Evolutionary conservation across 2,888 invertebrate genomes (phyloP).

Genomic region (Pammene aurita): DNA sequence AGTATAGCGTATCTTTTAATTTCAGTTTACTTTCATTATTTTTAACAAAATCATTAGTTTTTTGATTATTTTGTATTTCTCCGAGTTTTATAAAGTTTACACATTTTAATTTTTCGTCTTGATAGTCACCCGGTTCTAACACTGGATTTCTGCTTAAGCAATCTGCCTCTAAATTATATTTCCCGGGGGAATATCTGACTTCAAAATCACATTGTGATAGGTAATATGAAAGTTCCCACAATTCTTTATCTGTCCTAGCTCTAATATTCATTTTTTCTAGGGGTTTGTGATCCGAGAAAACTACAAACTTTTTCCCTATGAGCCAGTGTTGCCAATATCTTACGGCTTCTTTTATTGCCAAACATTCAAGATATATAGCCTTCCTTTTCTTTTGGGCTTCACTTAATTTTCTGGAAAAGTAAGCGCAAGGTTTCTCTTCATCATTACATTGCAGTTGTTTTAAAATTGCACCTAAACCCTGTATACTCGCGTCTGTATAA

Average conservation of each 20-base stretch:
- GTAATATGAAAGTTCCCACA: neutral
- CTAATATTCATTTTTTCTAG: constrained; percentile 2
- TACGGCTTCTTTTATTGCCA: neutral
- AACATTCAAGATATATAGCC: constrained; percentile 27
- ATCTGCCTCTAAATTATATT: constrained; percentile 1
- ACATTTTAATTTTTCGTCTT: neutral
- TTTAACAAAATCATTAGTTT: neutral
- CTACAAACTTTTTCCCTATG: neutral
- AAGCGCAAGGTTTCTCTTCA: constrained; percentile 40
- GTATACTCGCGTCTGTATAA: constrained; percentile 6
- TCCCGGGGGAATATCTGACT: neutral
- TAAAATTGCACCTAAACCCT: constrained; percentile 1
- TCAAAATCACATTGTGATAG: constrained; percentile 8
- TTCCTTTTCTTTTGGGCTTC: constrained; percentile 34
- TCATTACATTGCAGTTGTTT: constrained; percentile 16
- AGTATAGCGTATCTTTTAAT: too few species aligned
- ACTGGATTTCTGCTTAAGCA: constrained; percentile 10
- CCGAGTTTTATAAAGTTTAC: too few species aligned
- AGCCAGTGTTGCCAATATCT: constrained; percentile 5
- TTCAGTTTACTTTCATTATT: too few species aligned
- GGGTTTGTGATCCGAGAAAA: constrained; percentile 12
- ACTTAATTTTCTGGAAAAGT: constrained; percentile 41
- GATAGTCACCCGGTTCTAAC: neutral
- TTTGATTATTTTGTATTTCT: neutral
- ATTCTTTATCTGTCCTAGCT: too few species aligned